Evolutionary conservation across 1,140 invertebrate genomes (phyloP).

Genomic region (Drosophila kepulauana): DNA sequence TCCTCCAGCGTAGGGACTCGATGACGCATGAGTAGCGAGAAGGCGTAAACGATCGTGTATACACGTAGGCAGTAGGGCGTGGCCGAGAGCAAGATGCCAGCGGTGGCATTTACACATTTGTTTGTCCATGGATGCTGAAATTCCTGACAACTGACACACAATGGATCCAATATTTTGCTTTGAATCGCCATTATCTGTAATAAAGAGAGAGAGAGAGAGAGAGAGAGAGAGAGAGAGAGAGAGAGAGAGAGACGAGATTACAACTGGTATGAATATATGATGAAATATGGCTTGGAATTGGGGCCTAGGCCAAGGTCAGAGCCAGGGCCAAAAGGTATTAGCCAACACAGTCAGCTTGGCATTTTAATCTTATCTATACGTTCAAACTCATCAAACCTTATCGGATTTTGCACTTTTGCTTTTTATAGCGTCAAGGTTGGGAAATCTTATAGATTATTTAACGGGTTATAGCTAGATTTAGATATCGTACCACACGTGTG

Average conservation of each 20-base stretch:
- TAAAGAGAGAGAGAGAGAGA: neutral
- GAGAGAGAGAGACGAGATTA: too few relatives aligned
- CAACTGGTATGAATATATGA: neutral
- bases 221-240: neutral
- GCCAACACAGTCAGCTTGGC: neutral
- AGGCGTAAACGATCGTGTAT: constrained; percentile 91
- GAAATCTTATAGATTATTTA: neutral
- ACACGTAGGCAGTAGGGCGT: constrained; percentile 90
- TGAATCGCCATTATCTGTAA: constrained; percentile 87
- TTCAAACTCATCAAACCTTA: constrained; percentile 32
- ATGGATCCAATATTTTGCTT: constrained; percentile 87
- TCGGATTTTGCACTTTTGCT: constrained; percentile 47
- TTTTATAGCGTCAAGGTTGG: constrained; percentile 29
- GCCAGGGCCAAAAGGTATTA: constrained; percentile 9
- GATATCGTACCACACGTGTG: neutral
- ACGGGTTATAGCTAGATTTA: neutral
- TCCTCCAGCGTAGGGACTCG: constrained; percentile 88
- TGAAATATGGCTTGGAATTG: constrained; percentile 19
- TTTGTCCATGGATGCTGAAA: constrained; percentile 93
- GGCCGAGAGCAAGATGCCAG: constrained; percentile 88
- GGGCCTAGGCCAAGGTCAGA: constrained; percentile 3
- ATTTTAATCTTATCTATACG: constrained; percentile 64
- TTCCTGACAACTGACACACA: constrained; percentile 87
- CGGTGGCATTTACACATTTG: constrained; percentile 89
- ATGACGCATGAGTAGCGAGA: constrained; percentile 90